Evolutionary conservation across 2,113 vertebrate species (phyloP).

Genomic region (Pelvicachromis taeniatus): DNA sequence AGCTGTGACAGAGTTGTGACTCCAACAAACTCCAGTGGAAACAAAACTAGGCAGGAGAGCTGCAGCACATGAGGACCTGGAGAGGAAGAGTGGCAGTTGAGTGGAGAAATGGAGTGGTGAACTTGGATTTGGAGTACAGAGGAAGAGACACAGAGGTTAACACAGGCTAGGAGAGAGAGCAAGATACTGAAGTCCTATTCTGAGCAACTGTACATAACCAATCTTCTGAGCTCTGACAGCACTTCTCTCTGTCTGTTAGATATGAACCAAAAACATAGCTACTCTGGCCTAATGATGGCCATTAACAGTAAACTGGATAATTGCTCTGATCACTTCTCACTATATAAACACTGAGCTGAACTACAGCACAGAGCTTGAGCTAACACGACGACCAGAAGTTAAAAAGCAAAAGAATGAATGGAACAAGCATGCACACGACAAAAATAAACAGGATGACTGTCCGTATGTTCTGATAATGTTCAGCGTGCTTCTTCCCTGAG

Average conservation of each 20-base stretch:
- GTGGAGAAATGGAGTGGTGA: slow-evolving; percentile 31
- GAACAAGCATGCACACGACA: accelerated
- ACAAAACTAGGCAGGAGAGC: not conserved
- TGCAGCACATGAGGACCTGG: not conserved
- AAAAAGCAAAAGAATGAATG: not conserved
- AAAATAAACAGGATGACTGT: not conserved
- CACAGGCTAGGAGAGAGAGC: slow-evolving; percentile 2
- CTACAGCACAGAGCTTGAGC: not conserved
- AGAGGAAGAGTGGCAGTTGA: slow-evolving; percentile 45
- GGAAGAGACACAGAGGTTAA: slow-evolving; percentile 15
- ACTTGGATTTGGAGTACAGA: not conserved
- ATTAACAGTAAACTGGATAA: not conserved
- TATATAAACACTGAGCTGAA: not conserved
- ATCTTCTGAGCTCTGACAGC: not conserved
- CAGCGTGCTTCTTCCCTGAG: not conserved
- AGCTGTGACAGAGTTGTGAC: not conserved
- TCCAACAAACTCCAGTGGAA: not conserved
- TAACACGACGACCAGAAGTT: not conserved
- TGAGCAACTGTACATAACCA: not conserved
- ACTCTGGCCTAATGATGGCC: not conserved
- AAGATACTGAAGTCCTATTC: not conserved
- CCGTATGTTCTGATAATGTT: not conserved
- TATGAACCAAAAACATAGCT: not conserved
- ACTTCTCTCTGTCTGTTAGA: not conserved
- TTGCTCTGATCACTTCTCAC: not conserved